A percentile compares a stretch with the other conserved stretches of the same genome.
Conservation (phyloP, 2,113 vertebrate genomes). For the Uropsilus gracilis region DNA sequence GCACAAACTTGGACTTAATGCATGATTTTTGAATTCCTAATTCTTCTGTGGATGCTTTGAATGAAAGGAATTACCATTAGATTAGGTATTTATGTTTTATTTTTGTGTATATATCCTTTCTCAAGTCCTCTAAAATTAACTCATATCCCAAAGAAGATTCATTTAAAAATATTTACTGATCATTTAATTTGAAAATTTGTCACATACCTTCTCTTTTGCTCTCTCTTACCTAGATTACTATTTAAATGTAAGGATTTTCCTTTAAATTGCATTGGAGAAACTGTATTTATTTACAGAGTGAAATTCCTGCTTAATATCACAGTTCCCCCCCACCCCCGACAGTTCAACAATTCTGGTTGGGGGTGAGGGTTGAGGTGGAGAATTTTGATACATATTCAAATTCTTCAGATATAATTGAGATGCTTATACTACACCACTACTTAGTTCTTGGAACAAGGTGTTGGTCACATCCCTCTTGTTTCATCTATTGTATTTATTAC, state of each 20-base stretch:
- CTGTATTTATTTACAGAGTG: background rate
- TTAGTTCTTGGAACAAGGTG: background rate
- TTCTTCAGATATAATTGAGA: background rate
- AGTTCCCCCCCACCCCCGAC: background rate
- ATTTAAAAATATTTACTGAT: background rate
- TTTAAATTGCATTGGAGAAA: slow-evolving; percentile 7
- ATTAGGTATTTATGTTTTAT: background rate
- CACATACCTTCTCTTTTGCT: background rate
- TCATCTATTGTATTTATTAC: background rate
- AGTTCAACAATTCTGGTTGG: background rate
- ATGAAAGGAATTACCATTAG: background rate
- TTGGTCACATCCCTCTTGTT: background rate
- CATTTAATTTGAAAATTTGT: background rate
- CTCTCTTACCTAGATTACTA: background rate
- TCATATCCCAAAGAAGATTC: background rate
- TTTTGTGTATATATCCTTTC: background rate
- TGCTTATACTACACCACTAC: background rate
- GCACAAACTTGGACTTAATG: fast-evolving
- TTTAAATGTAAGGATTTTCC: slow-evolving; percentile 50
- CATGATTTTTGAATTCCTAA: background rate
- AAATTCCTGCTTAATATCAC: background rate
- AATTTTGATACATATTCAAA: background rate
- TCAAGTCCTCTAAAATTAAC: background rate
- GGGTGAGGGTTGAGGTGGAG: background rate
- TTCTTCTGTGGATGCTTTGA: background rate